Percentiles rank a stretch among this genome's conserved stretches.
Evolutionary conservation across 2,888 invertebrate genomes (phyloP).

Genomic region (Apodemia zela): DNA sequence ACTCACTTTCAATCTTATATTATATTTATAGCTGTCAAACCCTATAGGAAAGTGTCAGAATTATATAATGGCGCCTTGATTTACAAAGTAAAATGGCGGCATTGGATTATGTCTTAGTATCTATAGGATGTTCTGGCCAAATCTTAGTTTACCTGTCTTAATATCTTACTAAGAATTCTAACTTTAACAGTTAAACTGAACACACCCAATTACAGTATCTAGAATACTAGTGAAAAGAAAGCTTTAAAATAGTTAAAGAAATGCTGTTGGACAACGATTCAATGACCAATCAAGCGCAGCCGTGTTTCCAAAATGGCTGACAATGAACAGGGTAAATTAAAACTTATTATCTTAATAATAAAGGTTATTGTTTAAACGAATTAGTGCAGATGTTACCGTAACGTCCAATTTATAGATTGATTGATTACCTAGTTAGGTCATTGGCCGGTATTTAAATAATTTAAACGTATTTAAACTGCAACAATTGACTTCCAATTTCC

Average conservation of each 20-base stretch:
- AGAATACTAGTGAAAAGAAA: constrained; percentile 5
- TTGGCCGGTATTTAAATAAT: constrained; percentile 58
- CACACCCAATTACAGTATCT: not conserved
- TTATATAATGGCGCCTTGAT: no score
- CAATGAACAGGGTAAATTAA: constrained; percentile 34
- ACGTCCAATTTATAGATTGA: constrained; percentile 61
- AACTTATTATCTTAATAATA: constrained; percentile 38
- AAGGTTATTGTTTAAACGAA: constrained; percentile 27
- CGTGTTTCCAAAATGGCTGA: not conserved
- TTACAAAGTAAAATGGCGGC: no score
- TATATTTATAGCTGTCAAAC: no score
- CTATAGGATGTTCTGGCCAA: no score
- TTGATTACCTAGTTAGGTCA: constrained; percentile 54
- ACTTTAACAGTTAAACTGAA: no score
- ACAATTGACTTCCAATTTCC: no score
- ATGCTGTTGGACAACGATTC: constrained; percentile 54
- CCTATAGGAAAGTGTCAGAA: no score
- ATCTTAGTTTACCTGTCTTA: no score
- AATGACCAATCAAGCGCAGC: constrained; percentile 47
- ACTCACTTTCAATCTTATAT: no score
- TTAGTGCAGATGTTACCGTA: constrained; percentile 59
- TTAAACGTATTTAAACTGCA: no score
- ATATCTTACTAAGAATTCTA: no score
- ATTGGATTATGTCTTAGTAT: no score
- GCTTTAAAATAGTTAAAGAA: constrained; percentile 35